Conservation (phyloP, 2,888 invertebrate species). For the Ptychoptera contaminata region DNA sequence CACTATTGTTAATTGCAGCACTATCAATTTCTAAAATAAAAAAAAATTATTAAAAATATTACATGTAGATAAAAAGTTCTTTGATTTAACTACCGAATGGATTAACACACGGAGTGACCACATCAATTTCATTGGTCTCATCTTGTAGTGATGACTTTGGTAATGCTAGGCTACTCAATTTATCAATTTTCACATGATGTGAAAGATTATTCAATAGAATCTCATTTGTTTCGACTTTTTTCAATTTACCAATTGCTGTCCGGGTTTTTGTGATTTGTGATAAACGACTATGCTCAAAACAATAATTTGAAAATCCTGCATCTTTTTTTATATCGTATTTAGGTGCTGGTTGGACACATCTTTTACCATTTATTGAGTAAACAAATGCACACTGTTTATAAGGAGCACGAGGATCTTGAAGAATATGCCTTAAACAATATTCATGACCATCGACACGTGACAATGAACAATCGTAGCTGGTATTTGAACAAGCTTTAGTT, state of each 20-base stretch:
- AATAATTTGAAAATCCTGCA: slow-evolving; percentile 36
- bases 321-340: slow-evolving; percentile 57
- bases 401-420: slow-evolving; percentile 69
- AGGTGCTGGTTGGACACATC: slow-evolving; percentile 65
- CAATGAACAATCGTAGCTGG: slow-evolving; percentile 48
- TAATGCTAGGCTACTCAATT: slow-evolving; percentile 15
- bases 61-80: slow-evolving; percentile 15
- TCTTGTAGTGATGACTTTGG: slow-evolving; percentile 20
- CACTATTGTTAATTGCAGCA: slow-evolving; percentile 34
- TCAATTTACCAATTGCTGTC: slow-evolving; percentile 38
- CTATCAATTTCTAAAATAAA: slow-evolving; percentile 34
- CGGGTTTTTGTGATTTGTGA: slow-evolving; percentile 46
- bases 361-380: slow-evolving; percentile 47
- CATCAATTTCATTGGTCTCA: slow-evolving; percentile 33
- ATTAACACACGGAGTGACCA: slow-evolving; percentile 35
- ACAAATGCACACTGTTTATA: slow-evolving; percentile 66
- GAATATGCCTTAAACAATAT: slow-evolving; percentile 69
- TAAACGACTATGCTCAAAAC: slow-evolving; percentile 51
- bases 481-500: slow-evolving; percentile 43
- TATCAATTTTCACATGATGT: slow-evolving; percentile 40
- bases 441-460: slow-evolving; percentile 53
- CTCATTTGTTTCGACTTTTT: slow-evolving; percentile 49
- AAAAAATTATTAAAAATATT: slow-evolving; percentile 33
- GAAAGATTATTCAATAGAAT: slow-evolving; percentile 44
- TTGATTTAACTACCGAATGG: slow-evolving; percentile 53